Base-by-base conservation (phyloP, 2,113 vertebrate species). In the Abramis brama region DNA sequence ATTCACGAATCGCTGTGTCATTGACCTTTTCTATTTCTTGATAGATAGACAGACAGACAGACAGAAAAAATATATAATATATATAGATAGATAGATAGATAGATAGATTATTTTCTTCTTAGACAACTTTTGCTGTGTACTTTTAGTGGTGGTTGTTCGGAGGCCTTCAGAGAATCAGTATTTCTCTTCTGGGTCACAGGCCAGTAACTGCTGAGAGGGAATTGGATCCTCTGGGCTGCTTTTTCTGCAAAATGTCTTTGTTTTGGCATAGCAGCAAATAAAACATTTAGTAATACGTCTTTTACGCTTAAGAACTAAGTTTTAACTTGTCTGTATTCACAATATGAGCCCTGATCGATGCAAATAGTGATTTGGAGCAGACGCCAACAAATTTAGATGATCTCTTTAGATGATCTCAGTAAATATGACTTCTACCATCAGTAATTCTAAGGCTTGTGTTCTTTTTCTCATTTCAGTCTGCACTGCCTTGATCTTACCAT, bases 391-490 rank as follows among this genome's bases (percentile, higher is more conserved):
- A 59, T 39, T 60, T n/a, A n/a, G n/a, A n/a, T n/a, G n/a, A n/a
- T 33, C 5, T 79, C 5, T 79, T 59, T 4, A 25, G 76, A n/a
- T 55, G 6, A 62, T 66, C n/a, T 30, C 39, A 3, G 19, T 66
- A 62, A 80, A 17, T 64, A n/a, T 25, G 57, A 21, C 2, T 83
- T 25, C 7, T 10, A 23, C 27, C 47, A 27, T 11, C 57, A 8
- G 68, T 36, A 21, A 23, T 57, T 45, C 47, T 79, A 89, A 79
- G 75, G 30, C 27, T 66, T 79, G 0, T 47, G 30, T 64, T 59
- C 71, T 89, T 88, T 80, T 85, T 88, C 91, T 30, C 85, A 3
- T 94, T 94, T 87, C 90, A 95, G 95, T 94, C 89, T 80, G 93
- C 85, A 91, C 90, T 57, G 75, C 90, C 80, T 77, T 93, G 83